phyloP scores from a whole-genome alignment of 2,113 vertebrate species.

The Daboia siamensis region DNA sequence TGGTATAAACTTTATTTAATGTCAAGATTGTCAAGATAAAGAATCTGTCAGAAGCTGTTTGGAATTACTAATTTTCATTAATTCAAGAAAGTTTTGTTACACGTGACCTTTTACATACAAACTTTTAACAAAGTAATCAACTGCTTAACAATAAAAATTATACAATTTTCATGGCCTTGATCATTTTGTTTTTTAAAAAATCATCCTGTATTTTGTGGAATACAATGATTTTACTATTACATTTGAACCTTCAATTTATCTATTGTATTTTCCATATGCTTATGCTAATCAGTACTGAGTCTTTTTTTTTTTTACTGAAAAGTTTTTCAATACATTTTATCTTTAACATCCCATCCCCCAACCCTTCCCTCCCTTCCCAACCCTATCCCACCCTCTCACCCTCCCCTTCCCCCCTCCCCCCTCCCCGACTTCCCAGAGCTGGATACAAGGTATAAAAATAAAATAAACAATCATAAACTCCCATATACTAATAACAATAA shows the following conservation, averaged over 20 bases:
- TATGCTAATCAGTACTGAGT: neutral
- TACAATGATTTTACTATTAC: neutral
- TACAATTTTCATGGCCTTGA: neutral
- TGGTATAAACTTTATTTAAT: neutral
- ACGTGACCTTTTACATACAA: neutral
- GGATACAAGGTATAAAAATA: too few relatives aligned
- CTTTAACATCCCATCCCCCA: too few relatives aligned
- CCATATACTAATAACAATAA: too few relatives aligned
- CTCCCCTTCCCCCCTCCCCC: too few relatives aligned
- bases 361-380: too few relatives aligned
- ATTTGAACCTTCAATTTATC: neutral
- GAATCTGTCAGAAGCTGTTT: slow-evolving; percentile 3
- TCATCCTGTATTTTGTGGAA: neutral
- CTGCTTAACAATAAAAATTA: neutral
- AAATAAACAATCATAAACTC: too few relatives aligned
- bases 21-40: neutral
- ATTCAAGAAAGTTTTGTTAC: neutral
- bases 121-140: neutral
- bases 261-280: neutral
- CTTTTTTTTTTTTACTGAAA: too few relatives aligned
- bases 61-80: neutral
- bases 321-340: too few relatives aligned
- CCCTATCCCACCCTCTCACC: too few relatives aligned
- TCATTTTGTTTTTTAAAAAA: neutral
- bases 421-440: too few relatives aligned